phyloP scores from a whole-genome alignment of 2,113 vertebrate species.

The Callaeas wilsoni region DNA sequence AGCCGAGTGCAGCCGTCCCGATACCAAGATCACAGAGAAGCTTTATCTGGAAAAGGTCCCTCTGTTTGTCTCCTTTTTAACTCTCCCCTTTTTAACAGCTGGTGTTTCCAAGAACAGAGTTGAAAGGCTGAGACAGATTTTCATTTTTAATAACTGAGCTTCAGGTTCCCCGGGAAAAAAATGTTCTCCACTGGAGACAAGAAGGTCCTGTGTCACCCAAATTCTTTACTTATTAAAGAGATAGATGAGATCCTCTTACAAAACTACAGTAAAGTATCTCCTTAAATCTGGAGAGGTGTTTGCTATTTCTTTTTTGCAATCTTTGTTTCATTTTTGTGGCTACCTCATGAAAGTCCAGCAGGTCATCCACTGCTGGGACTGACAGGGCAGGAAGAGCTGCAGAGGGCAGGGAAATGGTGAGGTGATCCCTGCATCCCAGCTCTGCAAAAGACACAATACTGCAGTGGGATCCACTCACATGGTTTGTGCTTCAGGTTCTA shows the following conservation, averaged over 20 bases:
- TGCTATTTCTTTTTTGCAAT: not conserved
- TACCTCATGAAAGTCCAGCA: not conserved
- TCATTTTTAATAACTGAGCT: constrained; percentile 69
- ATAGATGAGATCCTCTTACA: constrained; percentile 59
- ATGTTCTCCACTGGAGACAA: constrained; percentile 56
- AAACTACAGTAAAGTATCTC: constrained; percentile 6
- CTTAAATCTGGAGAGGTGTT: constrained; percentile 39
- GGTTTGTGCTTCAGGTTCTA: not conserved
- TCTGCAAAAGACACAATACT: not conserved
- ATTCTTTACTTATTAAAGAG: constrained; percentile 72
- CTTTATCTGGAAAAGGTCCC: not conserved
- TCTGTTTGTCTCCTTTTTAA: constrained; percentile 2
- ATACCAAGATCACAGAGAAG: not conserved
- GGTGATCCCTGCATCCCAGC: not conserved
- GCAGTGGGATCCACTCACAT: not conserved
- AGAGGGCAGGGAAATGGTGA: not conserved
- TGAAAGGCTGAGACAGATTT: constrained; percentile 57
- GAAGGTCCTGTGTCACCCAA: constrained; percentile 62
- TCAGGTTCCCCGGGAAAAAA: constrained; percentile 51
- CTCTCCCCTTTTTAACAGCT: constrained; percentile 41
- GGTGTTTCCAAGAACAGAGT: constrained; percentile 47
- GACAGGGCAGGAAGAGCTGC: not conserved
- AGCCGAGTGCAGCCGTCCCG: not conserved
- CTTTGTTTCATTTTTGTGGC: not conserved
- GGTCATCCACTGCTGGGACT: not conserved